These are phyloP conservation scores for Menidia beryllina DNA, from an alignment of 2,113 vertebrate species.

Conservation along the genomic window DNA sequence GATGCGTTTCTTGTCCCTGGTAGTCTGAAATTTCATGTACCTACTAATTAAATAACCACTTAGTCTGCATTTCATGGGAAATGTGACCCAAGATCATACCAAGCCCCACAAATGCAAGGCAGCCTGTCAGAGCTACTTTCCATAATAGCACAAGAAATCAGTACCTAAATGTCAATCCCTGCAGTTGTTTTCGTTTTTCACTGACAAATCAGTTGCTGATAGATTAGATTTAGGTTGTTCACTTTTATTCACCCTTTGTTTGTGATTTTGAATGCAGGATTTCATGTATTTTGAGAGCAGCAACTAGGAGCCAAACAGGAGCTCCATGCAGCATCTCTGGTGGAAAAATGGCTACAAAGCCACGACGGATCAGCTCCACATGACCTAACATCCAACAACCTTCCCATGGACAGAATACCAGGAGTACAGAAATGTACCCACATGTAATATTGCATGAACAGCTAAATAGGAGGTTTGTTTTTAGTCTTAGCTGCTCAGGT, in stretches of 20 bases:
- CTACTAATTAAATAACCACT: constrained; percentile 36
- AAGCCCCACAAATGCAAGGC: constrained; percentile 30
- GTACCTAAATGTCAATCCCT: neutral
- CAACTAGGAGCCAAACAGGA: constrained; percentile 51
- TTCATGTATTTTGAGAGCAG: constrained; percentile 91
- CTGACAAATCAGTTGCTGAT: neutral
- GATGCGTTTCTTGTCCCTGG: constrained; percentile 3
- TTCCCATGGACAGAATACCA: constrained; percentile 33
- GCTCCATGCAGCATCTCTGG: constrained; percentile 35
- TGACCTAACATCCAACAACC: constrained; percentile 37
- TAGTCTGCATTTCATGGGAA: constrained; percentile 35
- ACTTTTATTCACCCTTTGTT: neutral
- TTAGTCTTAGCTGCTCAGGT: constrained; percentile 57
- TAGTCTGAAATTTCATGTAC: constrained; percentile 8
- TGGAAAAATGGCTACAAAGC: constrained; percentile 55
- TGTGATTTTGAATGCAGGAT: constrained; percentile 78
- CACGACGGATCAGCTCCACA: constrained; percentile 48
- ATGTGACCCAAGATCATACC: constrained; percentile 25
- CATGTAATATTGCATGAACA: constrained; percentile 54
- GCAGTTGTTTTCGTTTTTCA: neutral
- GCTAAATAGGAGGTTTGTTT: constrained; percentile 48
- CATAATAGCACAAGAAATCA: neutral
- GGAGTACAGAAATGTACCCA: constrained; percentile 28
- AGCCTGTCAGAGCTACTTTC: constrained; percentile 14
- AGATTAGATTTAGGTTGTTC: neutral